Base-by-base conservation (phyloP, 1,140 invertebrate species). In the Drosophila suzukii region DNA sequence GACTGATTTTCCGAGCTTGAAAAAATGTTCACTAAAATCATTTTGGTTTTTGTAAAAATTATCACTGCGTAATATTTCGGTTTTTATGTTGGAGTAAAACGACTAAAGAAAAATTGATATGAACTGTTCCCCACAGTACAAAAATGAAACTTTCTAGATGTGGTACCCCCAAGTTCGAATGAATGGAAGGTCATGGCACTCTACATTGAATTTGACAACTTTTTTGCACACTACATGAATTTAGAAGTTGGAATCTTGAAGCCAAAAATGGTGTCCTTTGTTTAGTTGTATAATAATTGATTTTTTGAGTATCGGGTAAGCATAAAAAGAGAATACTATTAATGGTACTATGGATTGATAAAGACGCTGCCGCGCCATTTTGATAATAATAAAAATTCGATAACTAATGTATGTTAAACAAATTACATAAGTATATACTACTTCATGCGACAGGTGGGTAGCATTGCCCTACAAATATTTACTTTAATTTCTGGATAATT, bases 401-500 rank as follows among this genome's bases (percentile, higher is more conserved):
- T 20, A 53, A 74, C 46, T 56, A 44, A 44, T 50, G 56, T 71
- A 54, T 55, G 60, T 57, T 74, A 53, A 66, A 65, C 34, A 54
- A 54, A 56, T 53, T 53, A 59, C 36, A 51, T 27, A 70, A 50
- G 58, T 38, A 46, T 27, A 36, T 53, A 73, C 67, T 55, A 49
- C 44, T 36, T 54, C 68, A 74, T 43, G 60, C 57, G 27, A 43
- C n/a, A 39, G 49, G 57, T 75, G 73, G 44, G 47, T 59, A 47
- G 47, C 47, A 54, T 75, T 75, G 73, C 73, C 72, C 61, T 59
- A 57, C 54, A 76, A 75, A 55, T 67, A 68, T 76, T 76, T 76
- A 76, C 73, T 76, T 76, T 76, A 76, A 58, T 76, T 76, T 76
- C 73, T 58, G 74, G 63, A 54, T 67, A 58, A 73, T 73, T 61